Evolutionary conservation across 2,797 vertebrate genomes (phyloP).

Genomic region (Margarornis squamiger): DNA sequence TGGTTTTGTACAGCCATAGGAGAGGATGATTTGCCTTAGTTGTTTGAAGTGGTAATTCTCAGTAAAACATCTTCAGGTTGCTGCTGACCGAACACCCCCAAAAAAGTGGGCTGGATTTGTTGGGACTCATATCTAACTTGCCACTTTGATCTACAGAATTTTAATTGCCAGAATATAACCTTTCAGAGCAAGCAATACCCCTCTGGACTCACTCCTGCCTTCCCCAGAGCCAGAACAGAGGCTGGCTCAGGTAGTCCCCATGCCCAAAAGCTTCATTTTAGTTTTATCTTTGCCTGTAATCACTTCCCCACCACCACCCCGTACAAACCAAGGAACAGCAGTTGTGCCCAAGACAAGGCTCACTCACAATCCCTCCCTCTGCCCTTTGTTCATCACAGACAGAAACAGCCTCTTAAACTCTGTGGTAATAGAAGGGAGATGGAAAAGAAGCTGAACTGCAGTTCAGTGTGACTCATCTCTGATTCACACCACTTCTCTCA

Average conservation of each 20-base stretch:
- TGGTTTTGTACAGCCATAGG: neutral
- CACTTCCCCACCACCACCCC: neutral
- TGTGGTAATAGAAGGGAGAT: neutral
- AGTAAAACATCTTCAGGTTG: neutral
- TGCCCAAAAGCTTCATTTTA: neutral
- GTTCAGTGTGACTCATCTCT: neutral
- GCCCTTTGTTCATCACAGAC: neutral
- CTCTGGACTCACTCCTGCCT: neutral
- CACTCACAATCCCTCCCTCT: neutral
- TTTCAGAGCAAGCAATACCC: neutral
- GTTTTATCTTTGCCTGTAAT: neutral
- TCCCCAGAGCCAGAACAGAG: neutral
- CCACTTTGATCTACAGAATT: neutral
- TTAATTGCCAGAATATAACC: neutral
- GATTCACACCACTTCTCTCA: neutral
- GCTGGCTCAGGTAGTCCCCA: accelerated
- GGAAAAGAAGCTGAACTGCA: neutral
- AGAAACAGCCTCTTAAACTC: neutral
- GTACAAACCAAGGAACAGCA: neutral
- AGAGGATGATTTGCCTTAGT: neutral
- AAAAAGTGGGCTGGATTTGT: neutral
- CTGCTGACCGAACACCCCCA: neutral
- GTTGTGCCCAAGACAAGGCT: neutral
- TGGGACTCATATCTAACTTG: neutral
- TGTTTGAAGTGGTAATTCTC: neutral